A percentile compares a stretch with the other conserved stretches of the same genome.
Conservation (phyloP, 1,140 invertebrate genomes). For the Chironomus striatipennis region DNA sequence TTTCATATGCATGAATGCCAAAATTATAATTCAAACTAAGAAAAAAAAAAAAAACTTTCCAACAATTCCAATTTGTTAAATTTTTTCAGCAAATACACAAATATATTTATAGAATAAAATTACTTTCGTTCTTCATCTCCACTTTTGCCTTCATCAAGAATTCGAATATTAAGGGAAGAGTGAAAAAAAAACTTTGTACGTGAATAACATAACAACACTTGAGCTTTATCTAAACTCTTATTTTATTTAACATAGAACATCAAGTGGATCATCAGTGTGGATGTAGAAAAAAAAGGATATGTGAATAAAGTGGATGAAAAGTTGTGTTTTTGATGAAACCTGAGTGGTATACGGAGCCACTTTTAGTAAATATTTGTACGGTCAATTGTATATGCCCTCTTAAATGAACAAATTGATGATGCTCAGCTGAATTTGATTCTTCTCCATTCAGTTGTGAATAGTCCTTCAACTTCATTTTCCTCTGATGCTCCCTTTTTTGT, state of each 20-base stretch:
- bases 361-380: not conserved
- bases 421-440: too few species aligned
- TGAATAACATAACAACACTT: slow-evolving; percentile 13
- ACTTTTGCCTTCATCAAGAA: not conserved
- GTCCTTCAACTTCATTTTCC: too few species aligned
- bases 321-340: too few species aligned
- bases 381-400: not conserved
- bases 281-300: too few species aligned
- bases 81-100: not conserved
- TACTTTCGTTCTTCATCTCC: not conserved
- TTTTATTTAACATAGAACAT: too few species aligned
- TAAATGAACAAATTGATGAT: slow-evolving; percentile 5
- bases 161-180: not conserved
- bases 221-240: not conserved
- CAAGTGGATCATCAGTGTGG: too few species aligned
- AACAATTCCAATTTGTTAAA: slow-evolving; percentile 1
- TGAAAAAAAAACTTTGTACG: not conserved
- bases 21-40: not conserved
- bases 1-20: not conserved
- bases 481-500: too few species aligned
- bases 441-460: too few species aligned
- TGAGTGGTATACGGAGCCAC: too few species aligned
- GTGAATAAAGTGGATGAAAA: too few species aligned
- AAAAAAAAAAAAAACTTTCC: not conserved
- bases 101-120: not conserved